Evolutionary conservation across 2,113 vertebrate species (phyloP).

Genomic region (Chloropsis cyanopogon): DNA sequence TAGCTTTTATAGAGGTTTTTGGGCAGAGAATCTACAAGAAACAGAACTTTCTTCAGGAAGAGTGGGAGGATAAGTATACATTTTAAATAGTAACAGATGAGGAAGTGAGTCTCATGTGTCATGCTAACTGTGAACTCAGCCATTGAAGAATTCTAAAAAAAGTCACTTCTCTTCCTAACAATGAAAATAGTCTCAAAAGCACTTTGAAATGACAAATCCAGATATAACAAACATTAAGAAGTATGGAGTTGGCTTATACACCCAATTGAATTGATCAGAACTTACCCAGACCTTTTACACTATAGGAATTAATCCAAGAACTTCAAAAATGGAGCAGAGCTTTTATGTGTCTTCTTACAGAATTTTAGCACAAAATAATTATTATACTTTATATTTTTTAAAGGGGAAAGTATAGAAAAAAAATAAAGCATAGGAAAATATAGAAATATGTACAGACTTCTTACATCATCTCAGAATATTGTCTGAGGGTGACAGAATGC

Average conservation of each 20-base stretch:
- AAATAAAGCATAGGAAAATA: background rate
- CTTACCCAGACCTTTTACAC: background rate
- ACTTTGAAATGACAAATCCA: conserved; percentile 25
- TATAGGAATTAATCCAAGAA: background rate
- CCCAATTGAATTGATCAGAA: background rate
- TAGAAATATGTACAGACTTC: background rate
- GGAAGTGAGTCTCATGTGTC: conserved; percentile 33
- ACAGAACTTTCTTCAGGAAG: conserved; percentile 22
- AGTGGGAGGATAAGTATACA: conserved; percentile 34
- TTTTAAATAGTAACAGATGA: conserved; percentile 49
- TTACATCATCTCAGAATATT: background rate
- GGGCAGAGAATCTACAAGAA: background rate
- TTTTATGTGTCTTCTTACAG: background rate
- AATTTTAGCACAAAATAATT: background rate
- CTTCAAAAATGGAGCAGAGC: background rate
- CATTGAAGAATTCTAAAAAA: conserved; percentile 21
- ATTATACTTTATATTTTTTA: background rate
- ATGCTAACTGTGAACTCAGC: conserved; percentile 16
- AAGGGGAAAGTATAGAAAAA: background rate
- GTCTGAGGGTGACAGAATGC: background rate
- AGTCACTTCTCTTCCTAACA: background rate
- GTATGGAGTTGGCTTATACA: background rate
- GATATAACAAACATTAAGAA: background rate
- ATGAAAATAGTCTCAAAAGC: background rate
- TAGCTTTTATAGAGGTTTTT: background rate